phyloP scores from a whole-genome alignment of 2,888 invertebrate genomes.

The Euzophera pinguis region DNA sequence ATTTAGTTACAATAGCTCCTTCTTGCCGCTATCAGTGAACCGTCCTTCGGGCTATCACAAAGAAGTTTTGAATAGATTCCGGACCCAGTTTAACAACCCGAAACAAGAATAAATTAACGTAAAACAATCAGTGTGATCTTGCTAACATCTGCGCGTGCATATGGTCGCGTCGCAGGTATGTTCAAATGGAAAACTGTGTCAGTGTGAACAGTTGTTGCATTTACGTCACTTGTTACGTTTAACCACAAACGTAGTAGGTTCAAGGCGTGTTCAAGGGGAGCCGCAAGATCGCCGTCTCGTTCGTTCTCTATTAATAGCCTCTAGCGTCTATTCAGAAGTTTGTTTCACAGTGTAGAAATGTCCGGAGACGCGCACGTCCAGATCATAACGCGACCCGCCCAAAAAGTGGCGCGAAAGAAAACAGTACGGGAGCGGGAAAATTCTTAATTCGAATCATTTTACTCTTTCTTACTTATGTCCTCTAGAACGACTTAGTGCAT shows the following conservation, averaged over 20 bases:
- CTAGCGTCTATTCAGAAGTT: constrained; percentile 70
- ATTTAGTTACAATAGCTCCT: no score
- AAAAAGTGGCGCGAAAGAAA: constrained; percentile 44
- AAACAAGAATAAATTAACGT: constrained; percentile 30
- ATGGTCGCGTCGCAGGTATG: constrained; percentile 66
- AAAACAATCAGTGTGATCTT: constrained; percentile 36
- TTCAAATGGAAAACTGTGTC: constrained; percentile 75
- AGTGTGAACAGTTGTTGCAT: constrained; percentile 68
- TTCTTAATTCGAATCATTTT: constrained; percentile 25
- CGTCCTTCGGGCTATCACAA: no score
- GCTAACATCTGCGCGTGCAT: constrained; percentile 56
- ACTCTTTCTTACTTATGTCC: constrained; percentile 19
- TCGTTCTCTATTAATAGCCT: constrained; percentile 74
- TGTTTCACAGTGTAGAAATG: constrained; percentile 74
- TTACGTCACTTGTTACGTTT: constrained; percentile 65
- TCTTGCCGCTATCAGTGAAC: no score
- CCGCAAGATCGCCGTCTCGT: constrained; percentile 71
- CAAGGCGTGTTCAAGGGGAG: constrained; percentile 80
- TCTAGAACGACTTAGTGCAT: constrained; percentile 33
- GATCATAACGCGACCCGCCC: constrained; percentile 48
- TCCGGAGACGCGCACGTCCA: constrained; percentile 70
- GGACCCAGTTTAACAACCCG: no score
- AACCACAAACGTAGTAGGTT: constrained; percentile 68
- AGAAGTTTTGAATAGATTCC: no score
- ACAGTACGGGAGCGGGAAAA: constrained; percentile 33